Evolutionary conservation across 2,113 vertebrate species (phyloP).

Genomic region (Sigmodon hispidus): DNA sequence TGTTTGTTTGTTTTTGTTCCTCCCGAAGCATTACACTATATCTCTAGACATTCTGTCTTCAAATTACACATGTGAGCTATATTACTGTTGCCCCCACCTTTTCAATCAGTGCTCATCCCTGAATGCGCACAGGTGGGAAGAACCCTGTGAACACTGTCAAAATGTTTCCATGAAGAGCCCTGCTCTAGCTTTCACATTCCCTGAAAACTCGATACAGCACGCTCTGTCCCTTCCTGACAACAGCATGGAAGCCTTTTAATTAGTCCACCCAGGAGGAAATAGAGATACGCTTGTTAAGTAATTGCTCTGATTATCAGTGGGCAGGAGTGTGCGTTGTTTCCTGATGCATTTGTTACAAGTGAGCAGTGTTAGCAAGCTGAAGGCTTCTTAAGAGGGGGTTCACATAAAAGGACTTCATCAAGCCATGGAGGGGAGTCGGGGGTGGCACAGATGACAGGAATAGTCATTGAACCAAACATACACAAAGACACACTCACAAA

Average conservation of each 20-base stretch:
- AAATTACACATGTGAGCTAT: neutral
- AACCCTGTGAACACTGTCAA: neutral
- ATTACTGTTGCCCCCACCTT: neutral
- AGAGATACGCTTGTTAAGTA: slow-evolving; percentile 61
- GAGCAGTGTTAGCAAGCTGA: neutral
- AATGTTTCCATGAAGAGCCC: neutral
- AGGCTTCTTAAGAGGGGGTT: slow-evolving; percentile 61
- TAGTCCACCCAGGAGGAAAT: slow-evolving; percentile 68
- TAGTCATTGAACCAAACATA: neutral
- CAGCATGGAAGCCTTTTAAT: slow-evolving; percentile 80
- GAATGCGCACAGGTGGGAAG: neutral
- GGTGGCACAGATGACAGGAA: neutral
- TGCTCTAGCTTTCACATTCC: slow-evolving; percentile 37
- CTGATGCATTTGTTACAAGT: slow-evolving; percentile 43
- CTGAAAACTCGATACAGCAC: slow-evolving; percentile 39
- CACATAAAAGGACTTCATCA: slow-evolving; percentile 66
- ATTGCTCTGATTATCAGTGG: slow-evolving; percentile 71
- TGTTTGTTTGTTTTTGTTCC: too few relatives aligned
- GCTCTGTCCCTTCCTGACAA: slow-evolving; percentile 50
- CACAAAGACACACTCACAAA: neutral
- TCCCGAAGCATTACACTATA: neutral
- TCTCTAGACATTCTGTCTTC: neutral
- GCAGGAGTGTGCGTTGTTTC: slow-evolving; percentile 60
- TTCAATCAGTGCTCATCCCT: neutral
- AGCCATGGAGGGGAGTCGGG: neutral